Conservation (phyloP, 2,797 vertebrate species). For the Sebastes miniatus region DNA sequence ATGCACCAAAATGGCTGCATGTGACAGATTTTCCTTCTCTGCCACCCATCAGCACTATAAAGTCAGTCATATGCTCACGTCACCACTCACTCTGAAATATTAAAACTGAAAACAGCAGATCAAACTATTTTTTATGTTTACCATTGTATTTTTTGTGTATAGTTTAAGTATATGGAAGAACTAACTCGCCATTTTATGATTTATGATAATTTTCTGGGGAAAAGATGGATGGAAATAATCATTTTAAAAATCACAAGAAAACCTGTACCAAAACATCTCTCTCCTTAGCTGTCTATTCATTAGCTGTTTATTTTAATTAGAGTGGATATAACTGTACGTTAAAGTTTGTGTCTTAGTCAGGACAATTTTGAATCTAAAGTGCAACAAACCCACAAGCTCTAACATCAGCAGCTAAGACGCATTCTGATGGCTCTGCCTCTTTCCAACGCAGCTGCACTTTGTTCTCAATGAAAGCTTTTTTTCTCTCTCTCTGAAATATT, state of each 20-base stretch:
- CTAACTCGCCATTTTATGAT: neutral
- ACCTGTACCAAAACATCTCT: neutral
- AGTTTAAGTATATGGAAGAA: neutral
- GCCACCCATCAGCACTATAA: neutral
- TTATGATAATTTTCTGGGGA: neutral
- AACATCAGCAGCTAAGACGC: neutral
- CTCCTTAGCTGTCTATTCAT: neutral
- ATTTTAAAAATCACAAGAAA: neutral
- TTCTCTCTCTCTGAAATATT: neutral
- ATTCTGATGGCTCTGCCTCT: neutral
- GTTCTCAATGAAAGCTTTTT: neutral
- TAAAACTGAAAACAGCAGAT: neutral
- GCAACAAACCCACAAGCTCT: neutral
- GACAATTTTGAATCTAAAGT: neutral
- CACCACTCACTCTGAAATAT: neutral
- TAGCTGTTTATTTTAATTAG: neutral
- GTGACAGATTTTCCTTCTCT: neutral
- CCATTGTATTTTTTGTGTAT: neutral
- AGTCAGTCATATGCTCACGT: neutral
- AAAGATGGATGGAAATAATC: neutral
- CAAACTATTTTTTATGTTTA: neutral
- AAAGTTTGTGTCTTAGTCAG: neutral
- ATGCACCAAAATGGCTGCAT: neutral
- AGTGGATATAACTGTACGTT: neutral
- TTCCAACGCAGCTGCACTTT: conserved; percentile 9